phyloP scores from a whole-genome alignment of 1,140 invertebrate genomes.

The Lethrus apterus region DNA sequence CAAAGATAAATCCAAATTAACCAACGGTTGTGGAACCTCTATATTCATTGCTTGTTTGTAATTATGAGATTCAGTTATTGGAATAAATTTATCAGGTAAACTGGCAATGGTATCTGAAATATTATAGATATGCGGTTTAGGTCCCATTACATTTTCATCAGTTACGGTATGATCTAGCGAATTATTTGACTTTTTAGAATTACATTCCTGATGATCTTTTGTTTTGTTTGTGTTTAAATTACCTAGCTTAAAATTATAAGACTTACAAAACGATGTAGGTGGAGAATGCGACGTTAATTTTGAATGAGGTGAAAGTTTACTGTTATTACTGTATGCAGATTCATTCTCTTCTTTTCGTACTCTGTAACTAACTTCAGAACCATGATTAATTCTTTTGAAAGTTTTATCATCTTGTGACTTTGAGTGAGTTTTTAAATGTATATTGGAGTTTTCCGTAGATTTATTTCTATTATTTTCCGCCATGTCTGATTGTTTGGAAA shows the following conservation, averaged over 20 bases:
- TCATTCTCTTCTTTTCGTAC: conserved; percentile 4
- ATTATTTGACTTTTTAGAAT: conserved; percentile 1
- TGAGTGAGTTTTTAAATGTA: neutral
- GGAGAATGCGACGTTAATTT: neutral
- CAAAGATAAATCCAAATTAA: conserved; percentile 9
- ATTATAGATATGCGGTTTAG: conserved; percentile 9
- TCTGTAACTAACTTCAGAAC: conserved; percentile 4
- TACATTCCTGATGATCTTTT: too few relatives aligned
- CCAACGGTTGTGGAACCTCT: conserved; percentile 1
- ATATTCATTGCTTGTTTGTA: conserved; percentile 10
- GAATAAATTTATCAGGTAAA: conserved; percentile 8
- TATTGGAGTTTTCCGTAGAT: neutral
- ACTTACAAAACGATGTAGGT: too few relatives aligned
- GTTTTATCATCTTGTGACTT: neutral
- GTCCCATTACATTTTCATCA: neutral
- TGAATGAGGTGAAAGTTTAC: neutral
- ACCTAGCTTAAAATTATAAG: too few relatives aligned
- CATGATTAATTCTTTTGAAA: neutral
- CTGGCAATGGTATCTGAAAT: conserved; percentile 13
- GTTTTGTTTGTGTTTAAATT: too few relatives aligned
- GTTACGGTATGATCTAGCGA: conserved; percentile 1
- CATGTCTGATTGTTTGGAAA: neutral
- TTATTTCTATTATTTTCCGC: neutral
- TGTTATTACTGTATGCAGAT: conserved; percentile 1
- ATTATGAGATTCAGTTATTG: conserved; percentile 9